Evolutionary conservation across 2,888 invertebrate genomes (phyloP).

Genomic region (Megamerina dolium): DNA sequence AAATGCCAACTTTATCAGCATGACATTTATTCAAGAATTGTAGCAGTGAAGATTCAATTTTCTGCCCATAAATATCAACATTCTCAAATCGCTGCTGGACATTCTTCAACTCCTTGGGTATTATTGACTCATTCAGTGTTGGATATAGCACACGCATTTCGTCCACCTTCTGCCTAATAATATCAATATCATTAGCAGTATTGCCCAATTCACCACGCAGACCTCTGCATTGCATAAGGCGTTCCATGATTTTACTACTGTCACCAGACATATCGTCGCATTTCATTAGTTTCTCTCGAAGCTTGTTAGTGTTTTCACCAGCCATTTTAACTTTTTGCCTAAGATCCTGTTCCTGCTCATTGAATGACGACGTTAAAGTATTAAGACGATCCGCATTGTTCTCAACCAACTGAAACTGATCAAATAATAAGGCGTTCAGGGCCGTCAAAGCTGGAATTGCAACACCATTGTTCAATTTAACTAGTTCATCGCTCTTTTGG

Average conservation of each 20-base stretch:
- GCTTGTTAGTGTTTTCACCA: constrained; percentile 63
- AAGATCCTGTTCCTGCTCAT: constrained; percentile 67
- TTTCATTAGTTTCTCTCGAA: constrained; percentile 78
- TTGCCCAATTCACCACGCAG: constrained; percentile 66
- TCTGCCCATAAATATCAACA: constrained; percentile 70
- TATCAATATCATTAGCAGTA: constrained; percentile 62
- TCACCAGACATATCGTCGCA: constrained; percentile 87
- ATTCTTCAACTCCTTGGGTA: constrained; percentile 75
- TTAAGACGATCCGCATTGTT: constrained; percentile 69
- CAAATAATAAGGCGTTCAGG: constrained; percentile 61
- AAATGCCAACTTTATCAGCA: constrained; percentile 73
- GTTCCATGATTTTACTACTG: constrained; percentile 73
- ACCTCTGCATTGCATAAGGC: constrained; percentile 68
- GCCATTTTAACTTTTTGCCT: constrained; percentile 66
- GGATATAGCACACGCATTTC: constrained; percentile 70
- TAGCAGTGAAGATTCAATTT: constrained; percentile 71
- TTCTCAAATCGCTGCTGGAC: constrained; percentile 80
- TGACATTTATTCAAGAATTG: constrained; percentile 82
- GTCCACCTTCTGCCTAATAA: constrained; percentile 62
- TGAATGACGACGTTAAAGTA: constrained; percentile 64
- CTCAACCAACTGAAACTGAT: constrained; percentile 71
- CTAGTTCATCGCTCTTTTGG: constrained; percentile 72
- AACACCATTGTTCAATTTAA: constrained; percentile 66
- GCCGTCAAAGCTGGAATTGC: constrained; percentile 63
- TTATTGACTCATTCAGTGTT: constrained; percentile 67